Evolutionary conservation across 2,113 vertebrate genomes (phyloP), one percentile per base, ranked within the genome.

Genomic region (Hypocryptadius cinnamomeus): DNA sequence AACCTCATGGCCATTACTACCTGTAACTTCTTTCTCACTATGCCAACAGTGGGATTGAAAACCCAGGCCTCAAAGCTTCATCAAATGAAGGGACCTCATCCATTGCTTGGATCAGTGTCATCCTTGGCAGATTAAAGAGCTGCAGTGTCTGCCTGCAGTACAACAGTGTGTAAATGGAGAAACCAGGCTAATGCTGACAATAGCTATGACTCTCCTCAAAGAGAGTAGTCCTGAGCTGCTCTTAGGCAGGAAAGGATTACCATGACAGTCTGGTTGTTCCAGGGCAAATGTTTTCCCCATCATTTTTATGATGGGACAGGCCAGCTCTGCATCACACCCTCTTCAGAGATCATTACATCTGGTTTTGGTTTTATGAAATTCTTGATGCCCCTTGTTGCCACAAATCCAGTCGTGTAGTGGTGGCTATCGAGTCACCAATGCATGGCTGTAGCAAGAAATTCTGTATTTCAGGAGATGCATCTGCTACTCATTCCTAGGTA

Each of bases 401-500:
- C 37, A 50, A 39, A 63, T 82, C 37, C 1, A 3, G 31, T 56
- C 48, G 4, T 44, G 44, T 5, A 68, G 77, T 9, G 13, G 56
- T 59, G 24, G 51, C 72, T 92, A 9, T 83, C 64, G 40, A 66
- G 64, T 65, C 88, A 78, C 60, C 83, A 71, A 33, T 0, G 7
- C 24, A 6, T 22, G 24, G 30, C 16, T 88, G 33, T 27, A 56
- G 56, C 35, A 56, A 88, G 53, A 71, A 78, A 78, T 70, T 79
- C 69, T 44, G 24, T 64, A 37, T 70, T 64, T 84, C 64, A 40
- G 51, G 77, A 71, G 54, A 31, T 78, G 60, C 69, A 89, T 96
- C 88, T 94, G 85, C 77, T 84, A 22, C 27, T 78, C 80, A 89
- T 93, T 94, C 85, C 56, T 78, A 68, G 44, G 65, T 79, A 92